Evolutionary conservation across 2,113 vertebrate genomes (phyloP).

Genomic region (Canis aureus): DNA sequence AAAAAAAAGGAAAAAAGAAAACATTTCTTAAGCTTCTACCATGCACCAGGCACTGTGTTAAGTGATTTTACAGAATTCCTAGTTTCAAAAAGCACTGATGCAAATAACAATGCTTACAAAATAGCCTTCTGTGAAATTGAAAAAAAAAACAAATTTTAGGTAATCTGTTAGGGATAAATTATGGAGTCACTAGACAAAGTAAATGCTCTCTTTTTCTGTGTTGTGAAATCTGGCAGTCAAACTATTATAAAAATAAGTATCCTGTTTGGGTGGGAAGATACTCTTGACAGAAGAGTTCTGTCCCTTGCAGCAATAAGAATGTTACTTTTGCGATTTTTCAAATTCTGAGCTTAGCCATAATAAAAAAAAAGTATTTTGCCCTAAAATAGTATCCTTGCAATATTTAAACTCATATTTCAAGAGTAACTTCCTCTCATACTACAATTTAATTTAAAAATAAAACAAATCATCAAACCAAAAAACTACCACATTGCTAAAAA

Average conservation of each 20-base stretch:
- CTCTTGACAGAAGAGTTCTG: background rate
- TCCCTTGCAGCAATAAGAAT: background rate
- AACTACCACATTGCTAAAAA: constrained; percentile 49
- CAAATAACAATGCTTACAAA: constrained; percentile 27
- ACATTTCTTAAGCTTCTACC: background rate
- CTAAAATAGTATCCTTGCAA: background rate
- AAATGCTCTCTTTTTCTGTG: background rate
- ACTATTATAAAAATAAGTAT: background rate
- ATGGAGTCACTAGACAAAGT: background rate
- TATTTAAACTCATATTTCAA: constrained; percentile 52
- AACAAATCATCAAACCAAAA: constrained; percentile 60
- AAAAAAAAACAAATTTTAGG: background rate
- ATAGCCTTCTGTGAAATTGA: background rate
- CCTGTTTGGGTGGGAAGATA: constrained; percentile 5
- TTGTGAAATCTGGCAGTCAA: background rate
- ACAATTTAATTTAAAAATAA: constrained; percentile 68
- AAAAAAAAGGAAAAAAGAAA: background rate
- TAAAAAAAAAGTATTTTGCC: constrained; percentile 52
- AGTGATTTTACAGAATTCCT: constrained; percentile 19
- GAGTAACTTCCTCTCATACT: constrained; percentile 34
- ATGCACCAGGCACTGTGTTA: background rate
- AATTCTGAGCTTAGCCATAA: background rate
- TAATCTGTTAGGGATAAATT: background rate
- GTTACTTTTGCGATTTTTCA: background rate
- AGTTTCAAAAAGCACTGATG: constrained; percentile 11